Conservation (phyloP, 2,113 vertebrate species). For the Kobus ellipsiprymnus region DNA sequence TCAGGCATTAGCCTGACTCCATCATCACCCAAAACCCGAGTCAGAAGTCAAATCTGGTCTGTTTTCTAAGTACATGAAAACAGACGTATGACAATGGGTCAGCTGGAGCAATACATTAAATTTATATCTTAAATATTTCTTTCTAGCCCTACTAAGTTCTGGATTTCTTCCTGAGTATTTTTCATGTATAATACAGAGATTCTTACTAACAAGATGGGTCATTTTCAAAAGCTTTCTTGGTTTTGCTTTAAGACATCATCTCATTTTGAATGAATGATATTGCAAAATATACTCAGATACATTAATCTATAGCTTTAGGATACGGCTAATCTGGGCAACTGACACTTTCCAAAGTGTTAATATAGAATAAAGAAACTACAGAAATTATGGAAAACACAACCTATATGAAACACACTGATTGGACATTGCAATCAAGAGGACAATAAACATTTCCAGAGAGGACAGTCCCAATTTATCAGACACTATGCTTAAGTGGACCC, state of each 20-base stretch:
- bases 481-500: not conserved
- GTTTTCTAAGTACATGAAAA: not conserved
- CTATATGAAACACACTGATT: not conserved
- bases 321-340: not conserved
- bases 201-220: not conserved
- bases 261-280: not conserved
- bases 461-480: not conserved
- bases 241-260: not conserved
- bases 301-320: not conserved
- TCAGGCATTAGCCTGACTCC: not conserved
- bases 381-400: not conserved
- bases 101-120: not conserved
- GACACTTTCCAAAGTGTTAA: not conserved
- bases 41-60: not conserved
- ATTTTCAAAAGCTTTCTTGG: not conserved
- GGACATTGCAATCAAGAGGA: not conserved
- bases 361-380: not conserved
- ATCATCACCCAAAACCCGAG: not conserved
- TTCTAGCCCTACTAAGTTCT: not conserved
- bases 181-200: not conserved
- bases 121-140: not conserved
- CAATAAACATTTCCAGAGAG: not conserved
- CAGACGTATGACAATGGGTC: not conserved
- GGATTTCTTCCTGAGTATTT: not conserved
- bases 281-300: not conserved